Conservation (phyloP, 2,888 invertebrate genomes). For the Quadroppia sp. region DNA sequence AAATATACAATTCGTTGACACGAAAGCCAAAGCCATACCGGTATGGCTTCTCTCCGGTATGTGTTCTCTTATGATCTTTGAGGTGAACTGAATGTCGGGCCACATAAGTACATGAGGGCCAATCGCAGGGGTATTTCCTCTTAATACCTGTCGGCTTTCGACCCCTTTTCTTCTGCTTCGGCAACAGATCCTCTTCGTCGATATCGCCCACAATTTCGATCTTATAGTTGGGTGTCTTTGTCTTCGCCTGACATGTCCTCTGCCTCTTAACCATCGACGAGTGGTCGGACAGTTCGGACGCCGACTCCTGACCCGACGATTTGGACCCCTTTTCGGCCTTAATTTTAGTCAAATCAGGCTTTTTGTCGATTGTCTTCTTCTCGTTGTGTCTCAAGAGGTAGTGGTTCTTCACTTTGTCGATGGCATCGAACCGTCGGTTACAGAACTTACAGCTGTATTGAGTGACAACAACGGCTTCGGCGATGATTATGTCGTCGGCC, state of each 20-base stretch:
- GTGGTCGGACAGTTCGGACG: neutral
- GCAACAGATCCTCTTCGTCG: neutral
- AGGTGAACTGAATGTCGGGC: constrained; percentile 36
- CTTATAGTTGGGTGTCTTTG: neutral
- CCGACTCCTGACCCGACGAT: neutral
- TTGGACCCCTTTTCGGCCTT: neutral
- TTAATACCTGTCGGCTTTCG: constrained; percentile 13
- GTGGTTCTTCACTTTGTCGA: constrained; percentile 36
- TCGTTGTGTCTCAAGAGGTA: constrained; percentile 28
- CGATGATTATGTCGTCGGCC: constrained; percentile 9
- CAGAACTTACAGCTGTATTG: constrained; percentile 39
- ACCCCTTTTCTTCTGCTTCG: neutral
- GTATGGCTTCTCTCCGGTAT: constrained; percentile 55
- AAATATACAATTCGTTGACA: too few relatives aligned
- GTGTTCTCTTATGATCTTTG: constrained; percentile 53
- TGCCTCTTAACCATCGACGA: neutral
- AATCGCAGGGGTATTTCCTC: constrained; percentile 39
- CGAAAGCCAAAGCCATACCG: neutral
- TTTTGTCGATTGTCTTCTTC: neutral
- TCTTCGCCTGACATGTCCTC: neutral
- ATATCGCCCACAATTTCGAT: neutral
- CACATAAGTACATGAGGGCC: constrained; percentile 38
- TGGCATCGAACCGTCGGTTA: constrained; percentile 16
- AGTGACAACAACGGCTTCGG: constrained; percentile 24
- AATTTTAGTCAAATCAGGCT: neutral